Conservation (phyloP, 2,113 vertebrate species). For the Tonatia bakeri region DNA sequence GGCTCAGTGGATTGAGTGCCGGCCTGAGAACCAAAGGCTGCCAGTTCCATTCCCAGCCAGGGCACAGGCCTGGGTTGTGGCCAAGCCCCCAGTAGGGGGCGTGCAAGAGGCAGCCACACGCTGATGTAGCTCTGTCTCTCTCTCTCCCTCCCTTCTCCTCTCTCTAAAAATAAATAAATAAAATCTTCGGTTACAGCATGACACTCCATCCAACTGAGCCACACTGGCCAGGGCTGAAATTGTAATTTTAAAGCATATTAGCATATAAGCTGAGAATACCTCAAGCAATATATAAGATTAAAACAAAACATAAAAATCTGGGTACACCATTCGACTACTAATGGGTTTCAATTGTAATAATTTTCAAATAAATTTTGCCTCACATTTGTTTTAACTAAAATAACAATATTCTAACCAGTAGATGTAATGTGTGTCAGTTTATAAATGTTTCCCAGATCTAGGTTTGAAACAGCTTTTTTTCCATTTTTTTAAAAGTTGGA, state of each 20-base stretch:
- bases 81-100: no score
- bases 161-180: no score
- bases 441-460: background rate
- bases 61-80: no score
- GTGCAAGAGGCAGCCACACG: no score
- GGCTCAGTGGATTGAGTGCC: no score
- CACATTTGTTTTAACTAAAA: background rate
- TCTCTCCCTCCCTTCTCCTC: no score
- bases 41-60: no score
- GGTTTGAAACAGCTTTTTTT: background rate
- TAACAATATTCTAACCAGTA: background rate
- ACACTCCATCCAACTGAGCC: no score
- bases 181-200: no score
- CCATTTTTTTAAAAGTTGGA: no score
- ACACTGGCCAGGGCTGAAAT: background rate
- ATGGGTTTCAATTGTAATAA: background rate
- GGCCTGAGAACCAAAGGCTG: no score
- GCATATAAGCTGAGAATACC: background rate
- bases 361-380: background rate
- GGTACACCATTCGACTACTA: background rate
- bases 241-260: conserved; percentile 29
- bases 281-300: background rate
- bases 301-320: background rate
- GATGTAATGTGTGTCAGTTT: background rate
- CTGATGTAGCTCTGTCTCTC: no score